These are phyloP conservation scores for Pseudachorutes palmiensis DNA, from an alignment of 1,140 invertebrate genomes.

Conservation along the genomic window DNA sequence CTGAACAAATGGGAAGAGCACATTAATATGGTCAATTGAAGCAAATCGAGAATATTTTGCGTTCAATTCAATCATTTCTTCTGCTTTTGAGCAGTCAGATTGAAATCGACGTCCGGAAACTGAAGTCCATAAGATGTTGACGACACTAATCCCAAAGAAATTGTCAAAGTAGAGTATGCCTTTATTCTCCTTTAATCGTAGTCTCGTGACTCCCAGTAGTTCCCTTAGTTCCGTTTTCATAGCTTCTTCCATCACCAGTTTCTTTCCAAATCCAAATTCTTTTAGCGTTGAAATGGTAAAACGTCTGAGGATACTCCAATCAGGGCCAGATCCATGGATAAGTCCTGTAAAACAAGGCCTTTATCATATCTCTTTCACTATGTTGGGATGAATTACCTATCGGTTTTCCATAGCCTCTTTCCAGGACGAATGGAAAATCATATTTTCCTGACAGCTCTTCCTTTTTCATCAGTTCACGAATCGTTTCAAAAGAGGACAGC, in stretches of 20 bases:
- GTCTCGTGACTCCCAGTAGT: background rate
- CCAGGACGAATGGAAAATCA: background rate
- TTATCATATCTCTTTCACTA: too few species aligned
- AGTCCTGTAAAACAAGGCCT: too few species aligned
- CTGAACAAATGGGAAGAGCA: constrained; percentile 18
- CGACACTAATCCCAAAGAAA: constrained; percentile 1
- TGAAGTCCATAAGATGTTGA: constrained; percentile 67
- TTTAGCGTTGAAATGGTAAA: constrained; percentile 19
- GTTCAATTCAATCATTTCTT: background rate
- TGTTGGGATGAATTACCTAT: constrained; percentile 3
- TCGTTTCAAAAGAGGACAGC: background rate
- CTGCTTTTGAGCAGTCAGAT: constrained; percentile 39
- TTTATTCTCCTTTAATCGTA: background rate
- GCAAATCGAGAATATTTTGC: constrained; percentile 14
- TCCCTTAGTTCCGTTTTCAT: constrained; percentile 15
- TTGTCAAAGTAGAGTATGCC: constrained; percentile 7
- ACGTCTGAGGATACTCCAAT: constrained; percentile 13
- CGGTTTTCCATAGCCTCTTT: background rate
- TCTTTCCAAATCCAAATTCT: constrained; percentile 37
- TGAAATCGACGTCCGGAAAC: constrained; percentile 61
- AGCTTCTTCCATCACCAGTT: constrained; percentile 29
- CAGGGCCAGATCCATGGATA: constrained; percentile 14
- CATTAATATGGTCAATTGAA: constrained; percentile 11
- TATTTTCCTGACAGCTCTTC: background rate
- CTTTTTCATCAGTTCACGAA: background rate